phyloP scores from a whole-genome alignment of 2,888 invertebrate genomes.

The Keiferia lycopersicella region DNA sequence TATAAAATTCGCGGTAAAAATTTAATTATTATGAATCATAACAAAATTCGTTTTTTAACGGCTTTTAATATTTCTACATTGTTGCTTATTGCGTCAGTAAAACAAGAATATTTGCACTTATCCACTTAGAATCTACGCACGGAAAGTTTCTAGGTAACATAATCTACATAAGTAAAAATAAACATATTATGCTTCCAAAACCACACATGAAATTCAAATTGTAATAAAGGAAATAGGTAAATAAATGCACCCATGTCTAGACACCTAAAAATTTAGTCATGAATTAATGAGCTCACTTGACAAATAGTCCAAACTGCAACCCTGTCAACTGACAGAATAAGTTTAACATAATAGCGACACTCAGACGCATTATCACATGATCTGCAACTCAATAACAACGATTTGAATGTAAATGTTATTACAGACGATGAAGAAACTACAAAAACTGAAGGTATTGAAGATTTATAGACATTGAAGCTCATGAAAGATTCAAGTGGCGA shows the following conservation, averaged over 20 bases:
- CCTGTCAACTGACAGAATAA: conserved; percentile 35
- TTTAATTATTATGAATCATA: too few species aligned
- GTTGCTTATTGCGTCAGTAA: too few species aligned
- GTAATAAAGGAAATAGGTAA: background rate
- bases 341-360: conserved; percentile 51
- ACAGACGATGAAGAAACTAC: conserved; percentile 44
- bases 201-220: background rate
- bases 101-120: too few species aligned
- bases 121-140: too few species aligned
- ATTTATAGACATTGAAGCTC: conserved; percentile 54
- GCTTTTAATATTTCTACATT: too few species aligned
- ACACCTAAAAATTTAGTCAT: conserved; percentile 13
- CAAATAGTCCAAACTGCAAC: conserved; percentile 69
- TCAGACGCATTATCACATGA: conserved; percentile 53
- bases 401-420: conserved; percentile 56
- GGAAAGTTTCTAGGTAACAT: too few species aligned
- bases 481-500: conserved; percentile 58
- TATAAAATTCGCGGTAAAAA: too few species aligned
- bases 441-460: conserved; percentile 43
- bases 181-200: background rate
- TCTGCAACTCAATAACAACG: conserved; percentile 54
- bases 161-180: background rate
- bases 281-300: conserved; percentile 59
- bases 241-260: conserved; percentile 17
- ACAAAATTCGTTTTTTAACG: too few species aligned